phyloP scores from a whole-genome alignment of 2,888 invertebrate species.

The Caenorhabditis sp. region DNA sequence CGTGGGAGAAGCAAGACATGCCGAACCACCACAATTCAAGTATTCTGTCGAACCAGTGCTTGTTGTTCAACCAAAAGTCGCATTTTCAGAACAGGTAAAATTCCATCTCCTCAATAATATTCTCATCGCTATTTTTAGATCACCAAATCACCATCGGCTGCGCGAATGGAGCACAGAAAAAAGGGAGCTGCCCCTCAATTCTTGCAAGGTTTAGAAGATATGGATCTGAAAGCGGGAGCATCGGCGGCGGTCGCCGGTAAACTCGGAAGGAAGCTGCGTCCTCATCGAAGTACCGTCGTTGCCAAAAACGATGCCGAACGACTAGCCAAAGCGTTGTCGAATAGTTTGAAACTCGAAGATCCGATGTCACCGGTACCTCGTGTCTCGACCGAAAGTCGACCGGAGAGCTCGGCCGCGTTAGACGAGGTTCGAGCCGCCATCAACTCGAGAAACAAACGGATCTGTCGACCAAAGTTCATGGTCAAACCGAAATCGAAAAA shows the following conservation, averaged over 20 bases:
- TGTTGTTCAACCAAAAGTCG: constrained; percentile 49
- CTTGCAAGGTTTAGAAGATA: constrained; percentile 66
- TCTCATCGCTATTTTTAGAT: constrained; percentile 19
- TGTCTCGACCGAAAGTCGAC: constrained; percentile 24
- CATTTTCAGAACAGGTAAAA: constrained; percentile 43
- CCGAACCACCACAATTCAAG: constrained; percentile 58
- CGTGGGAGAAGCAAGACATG: constrained; percentile 48
- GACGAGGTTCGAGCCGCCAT: constrained; percentile 67
- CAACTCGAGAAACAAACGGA: constrained; percentile 52
- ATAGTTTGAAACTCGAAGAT: constrained; percentile 29
- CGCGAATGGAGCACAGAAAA: constrained; percentile 43
- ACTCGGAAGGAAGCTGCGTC: constrained; percentile 52
- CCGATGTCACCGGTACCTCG: constrained; percentile 1
- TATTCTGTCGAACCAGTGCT: constrained; percentile 38
- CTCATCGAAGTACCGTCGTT: constrained; percentile 28
- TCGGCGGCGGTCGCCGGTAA: constrained; percentile 68
- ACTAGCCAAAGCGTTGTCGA: constrained; percentile 30
- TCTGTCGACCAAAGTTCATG: constrained; percentile 68
- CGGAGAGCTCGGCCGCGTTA: constrained; percentile 36
- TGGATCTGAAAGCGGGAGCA: constrained; percentile 68
- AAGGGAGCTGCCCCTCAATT: constrained; percentile 65
- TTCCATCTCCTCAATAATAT: neutral
- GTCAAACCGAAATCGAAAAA: constrained; percentile 66
- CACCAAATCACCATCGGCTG: constrained; percentile 40
- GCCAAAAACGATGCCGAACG: constrained; percentile 27